phyloP scores from a whole-genome alignment of 2,888 invertebrate genomes.

The Caradrina clavipalpis region DNA sequence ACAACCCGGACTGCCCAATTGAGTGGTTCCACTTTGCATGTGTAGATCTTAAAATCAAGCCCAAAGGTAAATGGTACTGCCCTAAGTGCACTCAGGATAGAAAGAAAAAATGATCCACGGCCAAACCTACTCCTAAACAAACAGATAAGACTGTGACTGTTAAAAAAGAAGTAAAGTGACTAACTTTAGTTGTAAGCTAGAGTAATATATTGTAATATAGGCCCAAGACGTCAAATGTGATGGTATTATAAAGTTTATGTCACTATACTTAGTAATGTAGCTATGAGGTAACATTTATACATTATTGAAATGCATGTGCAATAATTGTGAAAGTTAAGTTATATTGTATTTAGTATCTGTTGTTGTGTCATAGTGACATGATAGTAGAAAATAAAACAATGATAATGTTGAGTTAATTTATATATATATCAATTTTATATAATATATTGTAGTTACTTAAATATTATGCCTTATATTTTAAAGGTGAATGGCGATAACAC shows the following conservation, averaged over 20 bases:
- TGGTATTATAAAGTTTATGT: conserved; percentile 48
- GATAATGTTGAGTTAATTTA: conserved; percentile 38
- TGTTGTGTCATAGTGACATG: conserved; percentile 43
- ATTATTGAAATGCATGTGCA: conserved; percentile 61
- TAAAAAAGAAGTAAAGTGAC: conserved; percentile 83
- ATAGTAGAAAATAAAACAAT: conserved; percentile 27
- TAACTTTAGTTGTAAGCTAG: conserved; percentile 48
- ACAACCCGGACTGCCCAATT: conserved; percentile 96
- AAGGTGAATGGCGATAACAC: not conserved
- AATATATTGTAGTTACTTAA: conserved; percentile 12
- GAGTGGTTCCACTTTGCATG: conserved; percentile 99
- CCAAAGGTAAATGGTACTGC: conserved; percentile 99
- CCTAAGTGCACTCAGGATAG: conserved; percentile 96
- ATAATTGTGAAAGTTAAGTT: conserved; percentile 57
- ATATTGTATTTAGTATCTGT: conserved; percentile 40
- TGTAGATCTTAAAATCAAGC: conserved; percentile 97
- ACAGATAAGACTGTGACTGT: conserved; percentile 84
- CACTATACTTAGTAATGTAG: conserved; percentile 25
- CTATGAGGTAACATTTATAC: conserved; percentile 32
- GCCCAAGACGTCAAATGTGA: conserved; percentile 47
- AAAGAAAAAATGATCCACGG: conserved; percentile 93
- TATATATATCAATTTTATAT: conserved; percentile 33
- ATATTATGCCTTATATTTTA: conserved; percentile 27
- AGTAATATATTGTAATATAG: conserved; percentile 45
- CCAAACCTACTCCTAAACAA: conserved; percentile 78